These are phyloP conservation scores for Dreissena polymorpha DNA, from an alignment of 1,140 invertebrate species.

Conservation along the genomic window DNA sequence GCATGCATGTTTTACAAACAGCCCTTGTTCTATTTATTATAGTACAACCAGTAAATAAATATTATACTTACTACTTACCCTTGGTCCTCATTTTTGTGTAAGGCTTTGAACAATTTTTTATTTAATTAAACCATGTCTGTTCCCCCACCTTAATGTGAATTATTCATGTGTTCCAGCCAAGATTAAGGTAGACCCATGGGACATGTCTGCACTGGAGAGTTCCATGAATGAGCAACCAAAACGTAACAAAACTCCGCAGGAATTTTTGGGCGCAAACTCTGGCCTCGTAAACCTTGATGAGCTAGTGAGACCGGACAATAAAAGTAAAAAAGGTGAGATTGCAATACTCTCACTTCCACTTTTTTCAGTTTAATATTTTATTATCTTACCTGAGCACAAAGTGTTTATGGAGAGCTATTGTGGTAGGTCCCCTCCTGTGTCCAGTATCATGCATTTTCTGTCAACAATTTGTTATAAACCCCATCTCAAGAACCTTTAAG, in stretches of 20 bases:
- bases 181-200: constrained; percentile 42
- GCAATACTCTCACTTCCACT: neutral
- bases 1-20: too few relatives aligned
- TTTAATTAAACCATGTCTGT: too few relatives aligned
- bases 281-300: constrained; percentile 52
- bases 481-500: neutral
- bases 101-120: too few relatives aligned
- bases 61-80: too few relatives aligned
- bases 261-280: constrained; percentile 52
- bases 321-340: constrained; percentile 46
- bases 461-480: neutral
- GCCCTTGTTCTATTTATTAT: too few relatives aligned
- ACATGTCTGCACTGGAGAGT: constrained; percentile 32
- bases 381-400: neutral
- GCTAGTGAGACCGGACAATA: constrained; percentile 44
- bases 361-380: neutral
- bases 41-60: too few relatives aligned
- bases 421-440: too few relatives aligned
- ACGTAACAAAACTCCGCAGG: constrained; percentile 49
- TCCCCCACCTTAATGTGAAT: too few relatives aligned
- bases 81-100: too few relatives aligned
- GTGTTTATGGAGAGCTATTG: too few relatives aligned
- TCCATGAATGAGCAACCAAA: constrained; percentile 40
- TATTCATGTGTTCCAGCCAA: neutral
- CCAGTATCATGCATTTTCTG: too few relatives aligned